A percentile compares a stretch with the other conserved stretches of the same genome.
Evolutionary conservation across 30 jellyfish, hydroid and myxozoan species (phyloP).

Genomic region (Turritopsis dohrnii): DNA sequence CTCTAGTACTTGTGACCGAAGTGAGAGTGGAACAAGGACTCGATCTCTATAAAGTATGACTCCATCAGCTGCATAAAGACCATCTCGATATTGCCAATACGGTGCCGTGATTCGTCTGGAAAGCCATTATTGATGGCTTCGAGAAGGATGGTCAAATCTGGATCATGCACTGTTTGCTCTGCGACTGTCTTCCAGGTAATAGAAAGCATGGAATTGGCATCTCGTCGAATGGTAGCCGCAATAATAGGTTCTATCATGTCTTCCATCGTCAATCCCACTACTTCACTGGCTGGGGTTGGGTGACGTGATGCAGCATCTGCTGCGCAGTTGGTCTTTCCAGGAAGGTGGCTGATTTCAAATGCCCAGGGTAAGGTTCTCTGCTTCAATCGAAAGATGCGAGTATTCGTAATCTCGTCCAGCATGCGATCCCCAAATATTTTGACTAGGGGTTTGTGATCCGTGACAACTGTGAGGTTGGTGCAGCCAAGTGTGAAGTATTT

Average conservation of each 20-base stretch:
- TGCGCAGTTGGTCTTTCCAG: neutral
- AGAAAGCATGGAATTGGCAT: neutral
- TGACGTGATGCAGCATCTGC: neutral
- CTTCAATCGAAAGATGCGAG: neutral
- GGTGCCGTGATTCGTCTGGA: neutral
- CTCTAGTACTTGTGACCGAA: neutral
- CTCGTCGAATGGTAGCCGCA: neutral
- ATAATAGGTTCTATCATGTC: neutral
- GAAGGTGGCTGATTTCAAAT: neutral
- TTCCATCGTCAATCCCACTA: neutral
- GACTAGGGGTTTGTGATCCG: neutral
- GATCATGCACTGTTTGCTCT: neutral
- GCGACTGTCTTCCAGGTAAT: neutral
- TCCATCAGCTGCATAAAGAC: neutral
- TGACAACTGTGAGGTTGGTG: neutral
- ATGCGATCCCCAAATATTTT: neutral
- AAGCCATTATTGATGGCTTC: neutral
- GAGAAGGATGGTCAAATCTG: constrained; percentile 3
- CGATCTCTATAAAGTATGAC: neutral
- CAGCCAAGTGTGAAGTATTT: neutral
- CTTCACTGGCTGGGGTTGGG: neutral
- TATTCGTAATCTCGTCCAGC: neutral
- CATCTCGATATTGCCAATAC: neutral
- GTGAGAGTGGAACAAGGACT: neutral
- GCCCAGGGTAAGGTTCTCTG: neutral